Evolutionary conservation across 2,888 invertebrate species (phyloP), one percentile per base, ranked within the genome.

Genomic region (Melitaea athalia): DNA sequence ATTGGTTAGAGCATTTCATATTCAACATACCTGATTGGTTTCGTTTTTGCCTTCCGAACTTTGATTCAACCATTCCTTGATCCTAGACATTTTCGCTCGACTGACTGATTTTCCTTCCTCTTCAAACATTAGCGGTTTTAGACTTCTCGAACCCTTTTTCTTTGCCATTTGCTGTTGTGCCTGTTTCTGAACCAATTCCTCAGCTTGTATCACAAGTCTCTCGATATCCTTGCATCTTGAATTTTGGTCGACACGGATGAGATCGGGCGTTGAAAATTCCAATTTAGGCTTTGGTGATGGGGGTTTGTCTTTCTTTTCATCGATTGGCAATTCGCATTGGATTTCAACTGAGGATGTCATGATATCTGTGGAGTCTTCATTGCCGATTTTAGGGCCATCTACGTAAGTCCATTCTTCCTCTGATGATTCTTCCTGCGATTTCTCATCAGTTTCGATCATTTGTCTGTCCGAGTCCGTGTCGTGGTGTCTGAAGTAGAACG

Each of bases 381-480:
- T 91, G 0, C 75, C 90, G 50, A 90, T 86, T 80, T 92, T 86
- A 24, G 86, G 83, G 31, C 88, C 88, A 71, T 89, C 92, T n/a
- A 93, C 94, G 82, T 95, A 95, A 0, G 95, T 95, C 95, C 95
- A 95, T 86, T 95, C 93, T 75, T 93, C 93, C 74, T 93, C 92
- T 0, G 91, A 90, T 0, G 91, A 91, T 76, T 93, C 93, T 59
- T 90, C 92, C 72, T 90, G 90, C 11, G 89, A 90, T 68, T 91
- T 90, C 65, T 91, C 89, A 59, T 90, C 86, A 63, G 93, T 89
- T 81, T 93, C 86, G 72, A 92, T 85, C 83, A 94, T 92, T 79
- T 96, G 95, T 82, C 94, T 93, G 84, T 97, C 97, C 12, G 96
- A 96, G 85, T 97, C 97, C 14, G 97, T 97, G 84, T 98, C 97